Conservation (phyloP, 2,888 invertebrate species). For the Automeris io region DNA sequence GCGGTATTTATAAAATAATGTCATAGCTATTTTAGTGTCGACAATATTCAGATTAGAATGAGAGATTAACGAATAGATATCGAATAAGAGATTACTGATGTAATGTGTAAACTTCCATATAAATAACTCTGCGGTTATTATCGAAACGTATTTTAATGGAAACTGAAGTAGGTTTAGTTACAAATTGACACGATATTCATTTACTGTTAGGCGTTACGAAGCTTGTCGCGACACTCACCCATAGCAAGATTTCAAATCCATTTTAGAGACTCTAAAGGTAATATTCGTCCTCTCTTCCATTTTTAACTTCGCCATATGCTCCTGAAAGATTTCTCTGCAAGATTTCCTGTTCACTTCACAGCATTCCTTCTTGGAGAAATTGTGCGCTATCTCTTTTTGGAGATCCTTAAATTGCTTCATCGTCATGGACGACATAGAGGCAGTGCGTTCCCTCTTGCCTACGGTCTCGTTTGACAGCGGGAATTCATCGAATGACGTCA, state of each 20-base stretch:
- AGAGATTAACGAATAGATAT: too few species aligned
- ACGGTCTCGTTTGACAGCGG: conserved; percentile 21
- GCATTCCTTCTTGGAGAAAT: conserved; percentile 51
- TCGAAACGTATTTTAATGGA: too few species aligned
- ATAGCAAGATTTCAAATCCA: conserved; percentile 45
- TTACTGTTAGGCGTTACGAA: too few species aligned
- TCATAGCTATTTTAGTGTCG: too few species aligned
- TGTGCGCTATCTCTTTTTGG: conserved; percentile 47
- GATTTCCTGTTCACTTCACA: conserved; percentile 37
- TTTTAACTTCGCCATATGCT: conserved; percentile 36
- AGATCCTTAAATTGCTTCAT: conserved; percentile 58
- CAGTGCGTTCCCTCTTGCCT: conserved; percentile 25
- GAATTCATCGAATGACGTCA: conserved; percentile 31
- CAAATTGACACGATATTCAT: too few species aligned
- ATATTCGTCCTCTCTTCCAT: conserved; percentile 35
- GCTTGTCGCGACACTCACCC: conserved; percentile 57
- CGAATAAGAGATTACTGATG: too few species aligned
- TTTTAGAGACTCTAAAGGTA: conserved; percentile 40
- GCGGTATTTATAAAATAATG: too few species aligned
- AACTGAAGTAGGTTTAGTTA: too few species aligned
- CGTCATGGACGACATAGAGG: conserved; percentile 35
- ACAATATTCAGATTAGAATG: too few species aligned
- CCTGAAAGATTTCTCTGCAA: conserved; percentile 45
- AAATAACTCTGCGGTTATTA: too few species aligned
- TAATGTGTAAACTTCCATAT: too few species aligned